Base-by-base conservation (phyloP, 2,113 vertebrate species). In the Tupaia chinensis region DNA sequence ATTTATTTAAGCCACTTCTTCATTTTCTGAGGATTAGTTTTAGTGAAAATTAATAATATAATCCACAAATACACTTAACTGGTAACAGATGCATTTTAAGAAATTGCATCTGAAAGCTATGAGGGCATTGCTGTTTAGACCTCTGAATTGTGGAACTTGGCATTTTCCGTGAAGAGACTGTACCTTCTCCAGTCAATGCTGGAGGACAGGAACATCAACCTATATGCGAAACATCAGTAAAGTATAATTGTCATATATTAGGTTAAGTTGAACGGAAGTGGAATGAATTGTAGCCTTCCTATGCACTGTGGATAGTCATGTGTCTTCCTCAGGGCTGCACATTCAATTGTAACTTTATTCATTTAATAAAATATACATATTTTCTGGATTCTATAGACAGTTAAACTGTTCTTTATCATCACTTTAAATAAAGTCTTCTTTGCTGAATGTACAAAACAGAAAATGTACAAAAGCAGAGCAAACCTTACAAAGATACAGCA, bases 1-100 rank as follows among this genome's bases (percentile, higher is more conserved):
- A 80, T 91, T 70, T 74, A 73, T 87, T 74, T 58, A 90, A 90
- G 44, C 9, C 20, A 79, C n/a, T 91, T 82, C 19, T 74, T 91
- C 34, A 66, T 66, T 91, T 91, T 66, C 58, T 84, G 44, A 92
- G 7, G 44, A 79, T 70, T 70, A 54, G 8, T 44, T 91, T 87
- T 80, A 89, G 54, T 63, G 66, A 89, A 87, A 84, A 77, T 29
- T 70, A 56, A 87, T 77, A 87, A 74, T 60, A 15, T 32, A n/a
- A 91, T 84, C 13, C 29, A 76, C 56, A 77, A 92, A 94, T 89
- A 70, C 29, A 81, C 23, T 63, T 87, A 83, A 56, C 27, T 92
- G 53, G 15, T 76, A 69, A 60, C 8, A 76, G 89, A 90, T 58
- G 9, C 1, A 93, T 76, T 80, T 89, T 63, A 70, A 93, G 68